Base-by-base conservation (phyloP, 2,797 vertebrate genomes). In the Heterohyrax brucei region DNA sequence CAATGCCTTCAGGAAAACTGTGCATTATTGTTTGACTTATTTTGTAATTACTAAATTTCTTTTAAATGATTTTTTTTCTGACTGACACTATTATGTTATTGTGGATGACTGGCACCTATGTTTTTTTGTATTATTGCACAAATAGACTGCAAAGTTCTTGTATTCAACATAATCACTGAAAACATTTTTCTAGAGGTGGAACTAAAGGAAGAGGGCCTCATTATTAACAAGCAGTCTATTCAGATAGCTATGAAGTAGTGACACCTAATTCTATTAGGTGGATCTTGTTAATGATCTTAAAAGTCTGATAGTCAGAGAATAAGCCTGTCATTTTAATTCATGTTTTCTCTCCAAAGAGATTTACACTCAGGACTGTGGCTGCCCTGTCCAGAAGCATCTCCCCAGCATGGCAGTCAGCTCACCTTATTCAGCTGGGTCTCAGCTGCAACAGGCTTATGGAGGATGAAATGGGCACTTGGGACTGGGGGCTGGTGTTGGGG, bases 121-220 rank as follows among this genome's bases (percentile, higher is more conserved):
- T 78, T 73, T 88, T 89, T 79, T 79, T 85, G 44, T 94, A 86
- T 44, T 90, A 64, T 94, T 94, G 48, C 39, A 85, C n/a, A 89
- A 94, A 89, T 78, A 89, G 50, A 66, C 80, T 73, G n/a, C 77
- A 78, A 46, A 68, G 46, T 91, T 5, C 14, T 18, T 72, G 50
- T 0, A 0, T 28, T 76, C 59, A 89, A 24, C 22, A 68, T 30
- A 19, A 50, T 70, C 5, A 7, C 76, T 83, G 48, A 75, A 87
- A 95, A 91, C 72, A 76, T 87, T 28, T 46, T 84, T 46, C 19
- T 53, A 68, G 53, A 93, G 77, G 77, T 33, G n/a, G 68, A 81
- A 44, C 78, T 85, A 72, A 88, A 79, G 77, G 91, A 72, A 70
- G 39, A 10, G 21, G 19, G 56, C 44, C 50, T 56, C 30, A 59